phyloP scores from a whole-genome alignment of 2,113 vertebrate genomes.

The Corythornis madagascariensis region DNA sequence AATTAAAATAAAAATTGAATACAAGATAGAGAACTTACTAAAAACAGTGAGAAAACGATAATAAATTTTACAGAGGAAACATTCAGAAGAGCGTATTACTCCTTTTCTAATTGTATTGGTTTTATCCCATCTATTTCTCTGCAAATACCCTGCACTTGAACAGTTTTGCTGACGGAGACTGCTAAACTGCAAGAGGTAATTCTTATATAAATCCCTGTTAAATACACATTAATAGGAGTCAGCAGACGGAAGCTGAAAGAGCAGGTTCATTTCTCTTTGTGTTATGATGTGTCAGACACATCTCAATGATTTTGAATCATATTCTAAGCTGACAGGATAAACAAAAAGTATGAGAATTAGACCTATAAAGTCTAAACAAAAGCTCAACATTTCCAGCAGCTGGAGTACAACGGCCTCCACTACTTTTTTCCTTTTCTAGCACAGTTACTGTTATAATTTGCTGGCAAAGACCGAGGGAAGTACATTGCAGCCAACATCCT shows the following conservation, averaged over 20 bases:
- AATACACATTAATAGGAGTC: background rate
- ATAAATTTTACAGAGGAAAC: background rate
- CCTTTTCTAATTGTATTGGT: background rate
- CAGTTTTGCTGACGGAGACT: background rate
- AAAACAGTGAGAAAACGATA: background rate
- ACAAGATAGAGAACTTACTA: background rate
- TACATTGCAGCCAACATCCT: slow-evolving; percentile 11
- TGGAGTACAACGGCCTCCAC: background rate
- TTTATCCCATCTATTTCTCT: slow-evolving; percentile 22
- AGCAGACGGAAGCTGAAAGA: background rate
- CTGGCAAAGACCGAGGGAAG: background rate
- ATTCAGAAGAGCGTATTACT: background rate
- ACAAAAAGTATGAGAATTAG: background rate
- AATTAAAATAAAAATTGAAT: background rate
- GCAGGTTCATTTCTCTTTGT: background rate
- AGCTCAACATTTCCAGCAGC: background rate
- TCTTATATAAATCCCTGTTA: background rate
- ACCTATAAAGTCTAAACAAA: background rate
- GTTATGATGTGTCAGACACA: background rate
- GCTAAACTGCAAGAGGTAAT: background rate
- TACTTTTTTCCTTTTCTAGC: background rate
- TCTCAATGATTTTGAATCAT: background rate
- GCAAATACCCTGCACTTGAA: background rate
- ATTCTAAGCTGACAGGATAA: background rate
- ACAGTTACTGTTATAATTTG: background rate